phyloP scores from a whole-genome alignment of 92 coral and sea anemone genomes.

The Epizoanthus rinbou region DNA sequence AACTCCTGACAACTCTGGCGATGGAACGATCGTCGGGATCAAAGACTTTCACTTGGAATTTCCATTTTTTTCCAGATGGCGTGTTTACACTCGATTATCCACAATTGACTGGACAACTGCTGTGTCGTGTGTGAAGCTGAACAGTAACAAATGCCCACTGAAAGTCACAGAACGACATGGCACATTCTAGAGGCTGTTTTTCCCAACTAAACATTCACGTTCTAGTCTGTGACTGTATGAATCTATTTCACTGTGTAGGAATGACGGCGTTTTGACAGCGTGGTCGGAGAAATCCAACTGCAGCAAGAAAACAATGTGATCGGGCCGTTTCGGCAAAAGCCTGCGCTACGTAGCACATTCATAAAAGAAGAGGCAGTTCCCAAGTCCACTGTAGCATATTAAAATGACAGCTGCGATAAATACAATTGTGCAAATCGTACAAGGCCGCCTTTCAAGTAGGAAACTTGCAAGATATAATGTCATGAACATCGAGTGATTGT shows the following conservation, averaged over 20 bases:
- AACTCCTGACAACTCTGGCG: not conserved
- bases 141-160: not conserved
- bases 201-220: too few species aligned
- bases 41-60: too few species aligned
- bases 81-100: not conserved
- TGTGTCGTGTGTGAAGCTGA: not conserved
- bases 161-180: not conserved
- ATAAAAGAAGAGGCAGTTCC: constrained; percentile 91
- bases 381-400: constrained; percentile 99
- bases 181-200: not conserved
- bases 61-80: not conserved
- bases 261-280: not conserved
- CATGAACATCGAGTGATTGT: constrained; percentile 99
- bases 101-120: not conserved
- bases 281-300: not conserved
- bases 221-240: too few species aligned
- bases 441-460: constrained; percentile 99
- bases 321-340: constrained; percentile 17
- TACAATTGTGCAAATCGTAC: constrained; percentile 98
- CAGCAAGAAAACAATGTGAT: not conserved
- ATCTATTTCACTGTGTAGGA: too few species aligned
- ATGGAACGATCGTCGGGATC: too few species aligned
- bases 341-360: constrained; percentile 84
- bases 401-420: constrained; percentile 93
- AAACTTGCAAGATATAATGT: constrained; percentile 97